Conservation (phyloP, 2,888 invertebrate genomes). For the Habroteleia sp. region DNA sequence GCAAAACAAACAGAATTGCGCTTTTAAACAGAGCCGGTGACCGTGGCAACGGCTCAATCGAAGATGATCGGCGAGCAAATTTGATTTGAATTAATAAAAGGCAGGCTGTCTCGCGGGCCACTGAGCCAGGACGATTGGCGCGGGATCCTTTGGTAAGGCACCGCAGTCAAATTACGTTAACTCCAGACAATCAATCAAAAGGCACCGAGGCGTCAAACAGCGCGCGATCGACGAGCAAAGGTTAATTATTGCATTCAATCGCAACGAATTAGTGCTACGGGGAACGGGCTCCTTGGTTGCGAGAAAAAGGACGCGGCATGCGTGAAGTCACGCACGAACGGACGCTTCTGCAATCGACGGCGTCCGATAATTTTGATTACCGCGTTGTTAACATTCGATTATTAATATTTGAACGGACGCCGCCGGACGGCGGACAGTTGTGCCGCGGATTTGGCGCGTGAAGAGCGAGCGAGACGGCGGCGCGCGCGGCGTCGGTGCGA, state of each 20-base stretch:
- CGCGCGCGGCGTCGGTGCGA: conserved; percentile 8
- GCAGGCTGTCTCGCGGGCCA: not conserved
- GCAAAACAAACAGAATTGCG: no score
- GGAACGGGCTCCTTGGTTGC: not conserved
- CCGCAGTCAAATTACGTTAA: conserved; percentile 4
- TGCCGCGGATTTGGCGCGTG: conserved; percentile 15
- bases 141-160: not conserved
- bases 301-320: conserved; percentile 3
- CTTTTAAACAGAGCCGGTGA: no score
- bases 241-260: conserved; percentile 27
- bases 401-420: conserved; percentile 49
- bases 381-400: conserved; percentile 59
- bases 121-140: not conserved
- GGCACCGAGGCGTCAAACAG: not conserved
- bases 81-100: no score
- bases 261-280: conserved; percentile 17
- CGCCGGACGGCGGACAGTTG: conserved; percentile 10
- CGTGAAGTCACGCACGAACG: conserved; percentile 12
- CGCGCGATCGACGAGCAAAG: conserved; percentile 8
- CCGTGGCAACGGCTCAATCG: no score
- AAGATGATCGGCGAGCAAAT: no score
- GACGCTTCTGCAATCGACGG: conserved; percentile 42
- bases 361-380: conserved; percentile 48
- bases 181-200: conserved; percentile 18
- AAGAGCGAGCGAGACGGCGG: conserved; percentile 10